Conservation (phyloP, 2,888 invertebrate genomes). For the Drosophila colorata region DNA sequence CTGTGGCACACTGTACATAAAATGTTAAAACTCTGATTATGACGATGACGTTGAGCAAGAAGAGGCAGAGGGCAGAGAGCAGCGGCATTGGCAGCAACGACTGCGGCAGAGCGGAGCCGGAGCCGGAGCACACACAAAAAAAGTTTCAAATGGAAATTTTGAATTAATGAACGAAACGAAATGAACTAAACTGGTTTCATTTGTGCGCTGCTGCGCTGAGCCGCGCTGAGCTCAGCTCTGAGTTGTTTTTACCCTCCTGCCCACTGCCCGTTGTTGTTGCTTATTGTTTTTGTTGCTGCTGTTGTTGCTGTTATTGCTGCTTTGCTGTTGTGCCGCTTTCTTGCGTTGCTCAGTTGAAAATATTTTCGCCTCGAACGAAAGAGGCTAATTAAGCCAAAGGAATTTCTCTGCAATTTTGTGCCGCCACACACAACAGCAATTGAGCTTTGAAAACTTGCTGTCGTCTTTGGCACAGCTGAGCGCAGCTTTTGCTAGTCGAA, state of each 20-base stretch:
- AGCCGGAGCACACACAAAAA: constrained; percentile 61
- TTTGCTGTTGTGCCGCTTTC: constrained; percentile 78
- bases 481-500: constrained; percentile 53
- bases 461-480: constrained; percentile 60
- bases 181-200: constrained; percentile 83
- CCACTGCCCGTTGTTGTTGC: constrained; percentile 33
- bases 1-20: constrained; percentile 73
- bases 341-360: constrained; percentile 80
- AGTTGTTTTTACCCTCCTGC: constrained; percentile 67
- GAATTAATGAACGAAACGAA: constrained; percentile 84
- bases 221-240: constrained; percentile 69
- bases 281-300: constrained; percentile 36
- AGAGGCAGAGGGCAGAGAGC: constrained; percentile 47
- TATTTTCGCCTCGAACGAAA: constrained; percentile 81
- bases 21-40: constrained; percentile 80
- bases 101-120: constrained; percentile 61
- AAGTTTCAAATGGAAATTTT: constrained; percentile 84
- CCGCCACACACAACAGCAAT: constrained; percentile 62
- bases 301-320: constrained; percentile 31
- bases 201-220: constrained; percentile 73
- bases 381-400: constrained; percentile 83
- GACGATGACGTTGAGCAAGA: constrained; percentile 67
- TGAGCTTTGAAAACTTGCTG: constrained; percentile 76
- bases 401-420: constrained; percentile 81
- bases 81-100: constrained; percentile 60